These are phyloP conservation scores for Peromyscus polionotus DNA, from an alignment of 2,113 vertebrate species.

Conservation along the genomic window DNA sequence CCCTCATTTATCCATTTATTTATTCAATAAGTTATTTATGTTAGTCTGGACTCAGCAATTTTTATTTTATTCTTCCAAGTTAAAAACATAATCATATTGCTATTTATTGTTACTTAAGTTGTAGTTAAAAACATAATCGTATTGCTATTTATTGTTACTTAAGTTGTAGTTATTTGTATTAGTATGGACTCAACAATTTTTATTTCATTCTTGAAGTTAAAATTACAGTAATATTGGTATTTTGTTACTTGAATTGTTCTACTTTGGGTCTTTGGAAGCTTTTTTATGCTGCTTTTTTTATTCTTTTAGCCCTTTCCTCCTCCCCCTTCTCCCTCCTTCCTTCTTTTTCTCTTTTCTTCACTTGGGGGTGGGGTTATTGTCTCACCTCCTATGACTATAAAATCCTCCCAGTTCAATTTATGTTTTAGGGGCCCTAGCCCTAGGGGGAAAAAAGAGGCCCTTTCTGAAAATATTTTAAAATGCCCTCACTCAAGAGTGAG, in stretches of 20 bases:
- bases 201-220: background rate
- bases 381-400: background rate
- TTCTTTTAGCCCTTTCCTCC: background rate
- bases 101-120: too few relatives aligned
- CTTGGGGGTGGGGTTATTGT: background rate
- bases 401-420: background rate
- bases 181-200: background rate
- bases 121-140: background rate
- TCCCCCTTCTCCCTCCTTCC: background rate
- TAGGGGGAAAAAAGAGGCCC: background rate
- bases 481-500: slow-evolving; percentile 27
- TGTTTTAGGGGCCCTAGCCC: background rate
- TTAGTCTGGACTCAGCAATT: background rate
- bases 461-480: slow-evolving; percentile 41
- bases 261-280: background rate
- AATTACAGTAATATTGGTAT: background rate
- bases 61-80: slow-evolving; percentile 23
- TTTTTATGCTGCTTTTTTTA: background rate
- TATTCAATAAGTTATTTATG: slow-evolving; percentile 33
- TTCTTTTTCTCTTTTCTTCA: background rate
- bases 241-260: background rate
- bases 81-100: background rate
- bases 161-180: background rate
- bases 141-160: background rate
- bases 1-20: background rate